Percentiles rank a stretch among this genome's conserved stretches.
Conservation (phyloP, 2,113 vertebrate species). For the Toxotes jaculatrix region DNA sequence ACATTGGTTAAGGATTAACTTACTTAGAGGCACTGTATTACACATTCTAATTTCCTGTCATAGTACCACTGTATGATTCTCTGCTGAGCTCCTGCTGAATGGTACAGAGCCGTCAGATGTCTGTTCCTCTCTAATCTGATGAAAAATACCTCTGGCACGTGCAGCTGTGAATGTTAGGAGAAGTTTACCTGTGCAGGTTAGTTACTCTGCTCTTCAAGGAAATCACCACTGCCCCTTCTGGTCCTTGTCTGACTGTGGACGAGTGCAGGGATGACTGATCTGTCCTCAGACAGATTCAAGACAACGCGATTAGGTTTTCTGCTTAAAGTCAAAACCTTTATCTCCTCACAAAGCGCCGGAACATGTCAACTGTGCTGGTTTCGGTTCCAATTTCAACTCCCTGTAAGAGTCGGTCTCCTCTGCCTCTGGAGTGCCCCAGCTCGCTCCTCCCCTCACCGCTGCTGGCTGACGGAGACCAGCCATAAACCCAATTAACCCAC, state of each 20-base stretch:
- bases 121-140: too few relatives aligned
- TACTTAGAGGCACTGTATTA: neutral
- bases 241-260: neutral
- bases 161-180: neutral
- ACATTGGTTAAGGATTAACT: too few relatives aligned
- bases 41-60: neutral
- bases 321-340: fast-evolving
- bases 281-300: neutral
- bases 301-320: neutral
- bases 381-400: conserved; percentile 12
- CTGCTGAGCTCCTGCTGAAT: neutral
- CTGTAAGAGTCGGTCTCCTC: neutral
- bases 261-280: neutral
- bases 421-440: neutral
- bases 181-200: conserved; percentile 59
- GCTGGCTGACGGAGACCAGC: neutral
- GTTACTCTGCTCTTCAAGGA: conserved; percentile 1
- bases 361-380: neutral
- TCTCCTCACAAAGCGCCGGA: neutral
- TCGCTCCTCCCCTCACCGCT: conserved; percentile 53
- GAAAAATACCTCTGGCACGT: too few relatives aligned
- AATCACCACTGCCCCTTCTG: neutral
- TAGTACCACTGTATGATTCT: neutral
- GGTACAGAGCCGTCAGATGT: too few relatives aligned
- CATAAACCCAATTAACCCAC: neutral